Percentiles rank a stretch among this genome's conserved stretches.
These are phyloP conservation scores for Anolis apletophallus DNA, from an alignment of 2,797 vertebrate species.

Conservation along the genomic window DNA sequence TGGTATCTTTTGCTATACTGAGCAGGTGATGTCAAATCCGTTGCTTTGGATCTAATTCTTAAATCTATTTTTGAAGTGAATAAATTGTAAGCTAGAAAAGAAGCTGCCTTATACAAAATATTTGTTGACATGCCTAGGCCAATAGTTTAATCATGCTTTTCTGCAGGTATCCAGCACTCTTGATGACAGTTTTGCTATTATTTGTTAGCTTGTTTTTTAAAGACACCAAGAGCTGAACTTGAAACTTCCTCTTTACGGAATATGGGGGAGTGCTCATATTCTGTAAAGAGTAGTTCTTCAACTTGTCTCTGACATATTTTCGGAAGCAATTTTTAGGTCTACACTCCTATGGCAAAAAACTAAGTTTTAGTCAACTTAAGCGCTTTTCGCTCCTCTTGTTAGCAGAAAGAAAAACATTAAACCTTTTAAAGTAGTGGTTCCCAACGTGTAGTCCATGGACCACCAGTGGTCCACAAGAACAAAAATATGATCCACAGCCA, in stretches of 20 bases:
- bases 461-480: too few relatives aligned
- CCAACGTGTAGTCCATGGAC: too few relatives aligned
- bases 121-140: not conserved
- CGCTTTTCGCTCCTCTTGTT: too few relatives aligned
- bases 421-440: too few relatives aligned
- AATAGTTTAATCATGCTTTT: not conserved
- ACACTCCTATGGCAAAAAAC: not conserved
- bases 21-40: not conserved
- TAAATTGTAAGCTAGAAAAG: not conserved
- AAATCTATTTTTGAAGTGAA: not conserved
- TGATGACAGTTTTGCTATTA: not conserved
- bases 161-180: not conserved
- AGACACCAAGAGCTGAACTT: not conserved
- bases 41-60: constrained; percentile 5
- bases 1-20: not conserved
- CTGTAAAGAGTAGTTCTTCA: too few relatives aligned
- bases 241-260: not conserved
- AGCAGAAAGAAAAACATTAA: too few relatives aligned
- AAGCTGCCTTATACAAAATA: not conserved
- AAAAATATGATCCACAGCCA: too few relatives aligned
- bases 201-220: not conserved
- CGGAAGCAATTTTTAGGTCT: not conserved
- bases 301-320: not conserved
- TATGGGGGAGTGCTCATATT: not conserved
- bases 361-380: not conserved